Evolutionary conservation across 2,113 vertebrate genomes (phyloP).

Genomic region (Eolophus roseicapilla): DNA sequence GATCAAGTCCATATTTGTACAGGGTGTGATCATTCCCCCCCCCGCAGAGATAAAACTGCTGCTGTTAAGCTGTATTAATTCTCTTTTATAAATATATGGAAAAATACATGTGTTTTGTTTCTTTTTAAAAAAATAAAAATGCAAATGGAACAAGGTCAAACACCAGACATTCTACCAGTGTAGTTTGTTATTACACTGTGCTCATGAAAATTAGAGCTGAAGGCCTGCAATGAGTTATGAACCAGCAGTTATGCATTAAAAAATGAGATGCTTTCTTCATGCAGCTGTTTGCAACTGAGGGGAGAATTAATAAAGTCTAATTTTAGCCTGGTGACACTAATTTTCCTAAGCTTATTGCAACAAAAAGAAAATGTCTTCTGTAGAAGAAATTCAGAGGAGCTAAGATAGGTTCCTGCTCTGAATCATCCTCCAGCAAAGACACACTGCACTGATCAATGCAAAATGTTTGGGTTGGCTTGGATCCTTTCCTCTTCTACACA

Average conservation of each 20-base stretch:
- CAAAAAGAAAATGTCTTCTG: background rate
- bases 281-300: background rate
- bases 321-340: background rate
- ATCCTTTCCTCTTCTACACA: background rate
- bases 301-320: background rate
- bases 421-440: background rate
- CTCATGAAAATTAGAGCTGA: background rate
- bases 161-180: background rate
- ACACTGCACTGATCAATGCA: background rate
- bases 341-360: background rate
- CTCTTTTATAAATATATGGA: background rate
- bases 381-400: background rate
- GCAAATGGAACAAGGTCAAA: background rate
- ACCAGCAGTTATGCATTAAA: background rate
- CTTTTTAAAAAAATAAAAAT: background rate
- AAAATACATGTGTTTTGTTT: background rate
- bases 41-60: constrained; percentile 44
- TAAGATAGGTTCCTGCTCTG: background rate
- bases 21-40: constrained; percentile 38
- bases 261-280: background rate
- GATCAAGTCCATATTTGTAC: constrained; percentile 21
- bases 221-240: background rate
- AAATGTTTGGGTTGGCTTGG: background rate
- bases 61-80: background rate
- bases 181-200: background rate